Conservation (phyloP, 1,140 invertebrate species). For the Euwallacea fornicatus region DNA sequence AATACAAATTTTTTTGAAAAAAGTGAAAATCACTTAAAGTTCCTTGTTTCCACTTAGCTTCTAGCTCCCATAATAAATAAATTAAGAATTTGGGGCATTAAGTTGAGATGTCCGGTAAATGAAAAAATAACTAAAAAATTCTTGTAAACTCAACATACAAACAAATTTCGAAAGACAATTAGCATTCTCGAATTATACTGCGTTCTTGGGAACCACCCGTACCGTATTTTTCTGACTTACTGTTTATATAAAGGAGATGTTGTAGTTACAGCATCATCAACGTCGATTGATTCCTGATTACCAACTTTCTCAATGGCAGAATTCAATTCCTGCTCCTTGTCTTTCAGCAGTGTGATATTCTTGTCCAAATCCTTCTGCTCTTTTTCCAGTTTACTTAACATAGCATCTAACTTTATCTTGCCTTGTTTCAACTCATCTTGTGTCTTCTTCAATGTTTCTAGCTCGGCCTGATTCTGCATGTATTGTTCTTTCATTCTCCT, state of each 20-base stretch:
- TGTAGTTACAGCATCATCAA: slow-evolving; percentile 96
- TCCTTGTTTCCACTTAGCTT: no score
- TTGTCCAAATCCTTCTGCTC: slow-evolving; percentile 82
- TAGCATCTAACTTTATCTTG: slow-evolving; percentile 78
- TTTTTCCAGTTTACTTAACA: slow-evolving; percentile 78
- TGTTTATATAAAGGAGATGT: slow-evolving; percentile 97
- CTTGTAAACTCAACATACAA: no score
- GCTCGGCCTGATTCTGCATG: slow-evolving; percentile 86
- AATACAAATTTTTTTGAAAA: no score
- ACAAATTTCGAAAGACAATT: no score
- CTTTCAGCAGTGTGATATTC: slow-evolving; percentile 79
- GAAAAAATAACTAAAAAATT: no score
- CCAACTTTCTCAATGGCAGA: slow-evolving; percentile 77
- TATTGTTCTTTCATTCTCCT: slow-evolving; percentile 85
- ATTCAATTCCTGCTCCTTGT: slow-evolving; percentile 85
- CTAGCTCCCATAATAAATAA: no score
- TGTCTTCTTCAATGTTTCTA: slow-evolving; percentile 86
- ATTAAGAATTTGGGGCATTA: no score
- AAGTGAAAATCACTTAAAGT: no score
- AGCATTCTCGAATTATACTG: no score
- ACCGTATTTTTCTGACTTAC: slow-evolving; percentile 57
- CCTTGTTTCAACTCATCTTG: slow-evolving; percentile 87
- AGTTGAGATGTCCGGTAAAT: no score
- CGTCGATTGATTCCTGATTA: slow-evolving; percentile 80
- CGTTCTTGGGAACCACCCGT: no score